Evolutionary conservation across 2,888 invertebrate species (phyloP).

Genomic region (Cabera pusaria): DNA sequence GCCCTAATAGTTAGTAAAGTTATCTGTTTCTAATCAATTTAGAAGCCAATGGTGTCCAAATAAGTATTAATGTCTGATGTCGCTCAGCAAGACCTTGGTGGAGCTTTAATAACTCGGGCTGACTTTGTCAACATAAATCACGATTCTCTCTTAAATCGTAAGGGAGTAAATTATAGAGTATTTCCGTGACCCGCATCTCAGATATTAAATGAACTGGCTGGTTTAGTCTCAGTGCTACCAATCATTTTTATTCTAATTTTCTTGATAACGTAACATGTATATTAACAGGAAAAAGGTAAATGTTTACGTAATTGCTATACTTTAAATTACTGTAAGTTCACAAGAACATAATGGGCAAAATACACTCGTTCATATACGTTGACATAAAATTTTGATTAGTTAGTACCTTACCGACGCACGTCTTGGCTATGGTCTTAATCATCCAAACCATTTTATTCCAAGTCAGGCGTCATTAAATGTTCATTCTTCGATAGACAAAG

Average conservation of each 20-base stretch:
- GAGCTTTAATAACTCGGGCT: conserved; percentile 46
- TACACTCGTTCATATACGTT: too few species aligned
- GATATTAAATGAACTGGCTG: conserved; percentile 47
- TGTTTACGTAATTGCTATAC: too few species aligned
- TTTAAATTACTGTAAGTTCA: too few species aligned
- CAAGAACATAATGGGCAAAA: too few species aligned
- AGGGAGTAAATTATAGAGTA: conserved; percentile 64
- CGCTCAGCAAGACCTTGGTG: conserved; percentile 24
- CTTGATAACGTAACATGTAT: too few species aligned
- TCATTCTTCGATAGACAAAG: conserved; percentile 15
- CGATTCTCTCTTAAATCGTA: conserved; percentile 50
- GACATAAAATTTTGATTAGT: too few species aligned
- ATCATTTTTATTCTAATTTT: too few species aligned
- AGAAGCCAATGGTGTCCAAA: conserved; percentile 28
- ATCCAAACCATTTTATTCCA: conserved; percentile 3
- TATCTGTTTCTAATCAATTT: conserved; percentile 35
- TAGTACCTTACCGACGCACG: too few species aligned
- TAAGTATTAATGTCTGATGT: conserved; percentile 26
- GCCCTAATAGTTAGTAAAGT: conserved; percentile 29
- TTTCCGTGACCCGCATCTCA: conserved; percentile 73
- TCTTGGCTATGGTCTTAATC: conserved; percentile 1
- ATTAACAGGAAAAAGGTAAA: too few species aligned
- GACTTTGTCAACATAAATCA: conserved; percentile 66
- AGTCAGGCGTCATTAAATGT: conserved; percentile 6
- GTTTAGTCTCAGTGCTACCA: conserved; percentile 29